These are phyloP conservation scores for Aulostomus chinensis DNA, from an alignment of 2,797 vertebrate species.

Conservation along the genomic window DNA sequence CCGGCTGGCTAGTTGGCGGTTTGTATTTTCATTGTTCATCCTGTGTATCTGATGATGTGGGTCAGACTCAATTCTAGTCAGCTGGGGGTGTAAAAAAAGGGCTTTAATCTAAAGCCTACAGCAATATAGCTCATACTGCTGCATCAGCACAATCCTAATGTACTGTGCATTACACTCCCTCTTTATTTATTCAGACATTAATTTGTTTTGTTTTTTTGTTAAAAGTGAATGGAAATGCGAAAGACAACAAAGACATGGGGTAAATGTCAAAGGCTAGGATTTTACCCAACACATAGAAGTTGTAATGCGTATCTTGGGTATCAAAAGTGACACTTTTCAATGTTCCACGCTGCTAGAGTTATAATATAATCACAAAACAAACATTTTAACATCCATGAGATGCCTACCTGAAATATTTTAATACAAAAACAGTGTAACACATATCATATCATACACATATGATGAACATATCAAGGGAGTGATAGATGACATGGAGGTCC, in stretches of 20 bases:
- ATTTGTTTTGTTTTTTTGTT: background rate
- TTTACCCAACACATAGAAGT: constrained; percentile 3
- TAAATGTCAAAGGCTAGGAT: background rate
- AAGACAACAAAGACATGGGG: background rate
- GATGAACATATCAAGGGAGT: too few relatives aligned
- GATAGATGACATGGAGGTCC: too few relatives aligned
- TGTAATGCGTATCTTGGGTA: too few relatives aligned
- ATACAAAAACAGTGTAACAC: too few relatives aligned
- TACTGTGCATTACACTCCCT: constrained; percentile 4
- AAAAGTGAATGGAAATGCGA: background rate
- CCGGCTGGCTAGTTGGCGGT: constrained; percentile 45
- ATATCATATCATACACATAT: too few relatives aligned
- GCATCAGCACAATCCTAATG: constrained; percentile 45
- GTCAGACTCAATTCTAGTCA: constrained; percentile 59
- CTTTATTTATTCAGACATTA: constrained; percentile 3
- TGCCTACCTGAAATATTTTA: too few relatives aligned
- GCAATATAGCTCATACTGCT: constrained; percentile 33
- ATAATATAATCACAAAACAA: too few relatives aligned
- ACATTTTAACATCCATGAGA: too few relatives aligned
- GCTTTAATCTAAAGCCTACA: constrained; percentile 51
- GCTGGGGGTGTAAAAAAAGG: constrained; percentile 39
- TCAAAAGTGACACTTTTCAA: too few relatives aligned
- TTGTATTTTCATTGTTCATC: constrained; percentile 74
- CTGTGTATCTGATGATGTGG: constrained; percentile 69
- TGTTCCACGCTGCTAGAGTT: too few relatives aligned